Percentiles rank a stretch among this genome's conserved stretches.
These are phyloP conservation scores for Atlantisia rogersi DNA, from an alignment of 2,113 vertebrate species.

Conservation along the genomic window DNA sequence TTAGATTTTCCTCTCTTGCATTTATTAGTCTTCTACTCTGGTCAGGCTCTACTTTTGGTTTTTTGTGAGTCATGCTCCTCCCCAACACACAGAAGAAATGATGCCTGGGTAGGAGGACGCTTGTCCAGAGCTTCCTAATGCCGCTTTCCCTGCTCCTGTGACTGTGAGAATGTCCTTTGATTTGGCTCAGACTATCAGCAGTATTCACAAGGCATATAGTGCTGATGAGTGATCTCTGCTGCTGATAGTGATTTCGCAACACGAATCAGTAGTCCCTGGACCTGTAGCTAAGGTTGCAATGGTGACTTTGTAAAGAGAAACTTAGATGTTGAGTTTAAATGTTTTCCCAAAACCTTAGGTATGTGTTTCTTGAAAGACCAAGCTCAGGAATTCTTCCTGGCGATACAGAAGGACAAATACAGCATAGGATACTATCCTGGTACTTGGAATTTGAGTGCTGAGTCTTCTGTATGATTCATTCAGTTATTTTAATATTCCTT, in stretches of 20 bases:
- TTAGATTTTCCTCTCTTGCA: neutral
- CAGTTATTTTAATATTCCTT: slow-evolving; percentile 53
- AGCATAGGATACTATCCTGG: neutral
- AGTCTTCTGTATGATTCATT: slow-evolving; percentile 51
- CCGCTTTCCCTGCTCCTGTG: rapidly evolving
- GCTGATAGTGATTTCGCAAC: neutral
- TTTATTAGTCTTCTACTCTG: neutral
- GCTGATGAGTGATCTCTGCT: neutral
- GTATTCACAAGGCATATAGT: neutral
- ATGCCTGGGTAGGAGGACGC: neutral
- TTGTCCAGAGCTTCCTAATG: neutral
- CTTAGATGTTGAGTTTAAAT: neutral
- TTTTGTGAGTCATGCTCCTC: neutral
- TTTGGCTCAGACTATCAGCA: neutral
- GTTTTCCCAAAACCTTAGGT: neutral
- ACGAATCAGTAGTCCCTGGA: neutral
- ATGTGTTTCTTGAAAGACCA: neutral
- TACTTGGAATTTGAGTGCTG: neutral
- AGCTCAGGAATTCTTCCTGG: neutral
- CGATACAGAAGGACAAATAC: neutral
- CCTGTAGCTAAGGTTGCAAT: neutral
- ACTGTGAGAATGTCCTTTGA: neutral
- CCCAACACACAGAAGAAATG: neutral
- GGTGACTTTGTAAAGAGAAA: neutral
- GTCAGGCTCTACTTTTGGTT: neutral